Evolutionary conservation across 2,113 vertebrate genomes (phyloP).

Genomic region (Dromiciops gliroides): DNA sequence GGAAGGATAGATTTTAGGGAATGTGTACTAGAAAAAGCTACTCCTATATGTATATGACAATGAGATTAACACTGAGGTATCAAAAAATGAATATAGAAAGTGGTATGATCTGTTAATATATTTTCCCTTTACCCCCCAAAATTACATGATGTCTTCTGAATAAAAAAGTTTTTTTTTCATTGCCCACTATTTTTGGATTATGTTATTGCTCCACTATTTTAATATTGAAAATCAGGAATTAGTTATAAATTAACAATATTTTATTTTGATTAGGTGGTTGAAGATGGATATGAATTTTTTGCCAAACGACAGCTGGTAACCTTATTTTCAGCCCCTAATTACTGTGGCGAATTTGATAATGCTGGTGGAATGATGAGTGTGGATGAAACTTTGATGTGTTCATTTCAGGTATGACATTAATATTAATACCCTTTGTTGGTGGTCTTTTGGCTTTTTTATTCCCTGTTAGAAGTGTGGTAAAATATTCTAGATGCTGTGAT

Average conservation of each 20-base stretch:
- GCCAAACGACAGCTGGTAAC: constrained; percentile 96
- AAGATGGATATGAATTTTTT: constrained; percentile 97
- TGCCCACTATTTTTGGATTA: not conserved
- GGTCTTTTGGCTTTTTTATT: not conserved
- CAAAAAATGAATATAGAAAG: not conserved
- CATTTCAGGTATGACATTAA: constrained; percentile 91
- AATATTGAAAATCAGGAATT: constrained; percentile 38
- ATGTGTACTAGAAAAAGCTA: not conserved
- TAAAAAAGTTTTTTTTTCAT: not conserved
- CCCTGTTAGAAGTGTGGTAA: not conserved
- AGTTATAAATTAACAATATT: not conserved
- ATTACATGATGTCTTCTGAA: not conserved
- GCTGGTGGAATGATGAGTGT: constrained; percentile 98
- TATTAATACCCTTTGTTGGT: not conserved
- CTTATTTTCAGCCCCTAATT: constrained; percentile 95
- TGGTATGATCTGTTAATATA: not conserved
- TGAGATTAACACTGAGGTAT: not conserved
- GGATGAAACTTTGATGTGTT: constrained; percentile 97
- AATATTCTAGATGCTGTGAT: not conserved
- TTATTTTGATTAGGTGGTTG: constrained; percentile 90
- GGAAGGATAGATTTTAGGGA: too few relatives aligned
- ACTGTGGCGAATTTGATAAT: constrained; percentile 97
- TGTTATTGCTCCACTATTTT: not conserved
- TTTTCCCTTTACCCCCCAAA: not conserved
- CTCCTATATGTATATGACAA: not conserved